Evolutionary conservation across 1,140 invertebrate species (phyloP), one percentile per base, ranked within the genome.

Genomic region (Antheraea pernyi): DNA sequence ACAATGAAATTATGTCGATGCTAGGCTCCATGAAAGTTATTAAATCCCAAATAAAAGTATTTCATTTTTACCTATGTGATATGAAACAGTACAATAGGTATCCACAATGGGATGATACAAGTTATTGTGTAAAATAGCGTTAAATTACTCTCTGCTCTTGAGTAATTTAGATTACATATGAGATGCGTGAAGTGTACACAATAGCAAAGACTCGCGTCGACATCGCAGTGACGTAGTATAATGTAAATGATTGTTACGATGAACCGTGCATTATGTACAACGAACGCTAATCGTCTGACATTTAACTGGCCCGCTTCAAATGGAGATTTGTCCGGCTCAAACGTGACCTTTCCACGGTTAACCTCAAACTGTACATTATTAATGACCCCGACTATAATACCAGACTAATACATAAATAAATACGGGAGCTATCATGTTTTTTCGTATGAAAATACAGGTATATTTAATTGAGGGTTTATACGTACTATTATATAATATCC

Each of bases 341-440:
- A 73, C 74, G 71, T 77, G 81, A 83, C 81, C 83, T 83, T 84
- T 67, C 46, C 46, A 69, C 68, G 72, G 76, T 68, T 74, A 76
- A 75, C 75, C 81, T 81, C 72, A 74, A 68, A 70, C 71, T 78
- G 76, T 88, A 78, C 79, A 86, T 88, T 81, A 88, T 82, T 84
- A 85, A 84, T 85, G 75, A 61, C 71, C 64, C 37, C 37, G 65
- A 53, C 11, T 59, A 70, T 65, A 60, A 68, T 66, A 69, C 59
- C n/a, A 39, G 46, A 53, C 46, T 53, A 53, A 53, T 53, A 53
- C 46, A 53, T 53, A 53, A 13, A 53, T 53, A 53, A 53, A 13
- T 53, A 16, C 46, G 16, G 11, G 46, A 53, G 46, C 13, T 53
- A 53, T 53, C 46, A 53, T 53, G 6, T 53, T 53, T 53, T 53